Evolutionary conservation across 2,888 invertebrate genomes (phyloP), one percentile per base, ranked within the genome.

Genomic region (Patella ulyssiponensis): DNA sequence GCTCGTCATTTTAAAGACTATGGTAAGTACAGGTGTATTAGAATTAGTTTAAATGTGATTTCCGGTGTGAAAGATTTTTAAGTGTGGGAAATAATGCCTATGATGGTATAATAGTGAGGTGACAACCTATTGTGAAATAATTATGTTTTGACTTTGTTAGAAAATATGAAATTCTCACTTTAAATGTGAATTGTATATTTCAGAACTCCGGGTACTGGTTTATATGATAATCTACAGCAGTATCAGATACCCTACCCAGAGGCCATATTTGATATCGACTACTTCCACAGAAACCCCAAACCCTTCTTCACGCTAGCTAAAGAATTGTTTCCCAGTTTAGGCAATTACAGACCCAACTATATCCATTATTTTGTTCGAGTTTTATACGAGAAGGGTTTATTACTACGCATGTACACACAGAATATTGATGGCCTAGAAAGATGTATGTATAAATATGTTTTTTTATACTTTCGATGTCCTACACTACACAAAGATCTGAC

Each of bases 221-320:
- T 92, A n/a, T 92, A 92, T 84, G 91, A 92, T 87, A 92, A 92
- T 83, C 86, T 92, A 11, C 86, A 91, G 76, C 89, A 92, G 80
- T 92, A 91, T 81, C 88, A 90, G 69, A 88, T 92, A 53, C 92
- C 92, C 0, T 92, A 92, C 78, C 91, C 92, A 53, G 92, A 92
- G 84, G 92, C 92, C 54, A 92, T 92, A 70, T 92, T 92, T 87
- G 92, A 92, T 83, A 90, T 92, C 44, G 88, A 90, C 77, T 92
- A 88, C 83, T 92, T 92, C 83, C 85, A 87, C 74, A 84, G 86
- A 74, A 90, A 92, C 81, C 92, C 92, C 20, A 86, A 89, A 58
- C 92, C 92, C 72, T 92, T 93, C 84, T 92, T 92, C 82, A 87
- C 91, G 7, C 83, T 93, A 78, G 92, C 92, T 14, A 91, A 92